These are phyloP conservation scores for rat (Rattus norvegicus) DNA, from an alignment of 2,113 vertebrate species.

Conservation along the genomic window DNA sequence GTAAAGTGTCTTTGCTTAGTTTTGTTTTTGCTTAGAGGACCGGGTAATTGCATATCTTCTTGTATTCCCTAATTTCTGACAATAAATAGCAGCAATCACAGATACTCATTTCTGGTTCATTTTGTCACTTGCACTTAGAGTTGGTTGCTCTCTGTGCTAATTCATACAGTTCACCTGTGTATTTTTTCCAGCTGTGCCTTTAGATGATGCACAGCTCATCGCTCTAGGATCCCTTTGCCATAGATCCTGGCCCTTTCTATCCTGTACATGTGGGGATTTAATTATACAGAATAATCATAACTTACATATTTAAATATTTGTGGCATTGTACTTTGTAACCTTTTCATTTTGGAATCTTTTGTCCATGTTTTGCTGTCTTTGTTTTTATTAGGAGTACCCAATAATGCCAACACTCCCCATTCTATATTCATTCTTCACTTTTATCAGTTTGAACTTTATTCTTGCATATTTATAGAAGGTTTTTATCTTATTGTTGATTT, in stretches of 20 bases:
- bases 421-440: background rate
- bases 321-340: background rate
- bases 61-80: background rate
- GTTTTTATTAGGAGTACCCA: background rate
- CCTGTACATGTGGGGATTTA: background rate
- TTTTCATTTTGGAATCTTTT: background rate
- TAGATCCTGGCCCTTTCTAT: background rate
- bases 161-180: background rate
- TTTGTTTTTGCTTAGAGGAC: background rate
- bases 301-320: no score
- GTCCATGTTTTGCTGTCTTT: background rate
- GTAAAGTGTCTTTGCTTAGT: background rate
- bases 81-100: background rate
- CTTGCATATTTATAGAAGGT: background rate
- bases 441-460: background rate
- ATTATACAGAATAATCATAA: background rate
- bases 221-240: background rate
- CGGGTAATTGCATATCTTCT: background rate
- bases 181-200: background rate
- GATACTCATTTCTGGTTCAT: background rate
- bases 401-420: background rate
- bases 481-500: background rate
- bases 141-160: background rate
- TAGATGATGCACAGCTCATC: background rate
- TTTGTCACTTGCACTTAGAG: background rate